Percentiles rank a stretch among this genome's conserved stretches.
Evolutionary conservation across 2,888 invertebrate species (phyloP).

Genomic region (Sminthurinus aureus): DNA sequence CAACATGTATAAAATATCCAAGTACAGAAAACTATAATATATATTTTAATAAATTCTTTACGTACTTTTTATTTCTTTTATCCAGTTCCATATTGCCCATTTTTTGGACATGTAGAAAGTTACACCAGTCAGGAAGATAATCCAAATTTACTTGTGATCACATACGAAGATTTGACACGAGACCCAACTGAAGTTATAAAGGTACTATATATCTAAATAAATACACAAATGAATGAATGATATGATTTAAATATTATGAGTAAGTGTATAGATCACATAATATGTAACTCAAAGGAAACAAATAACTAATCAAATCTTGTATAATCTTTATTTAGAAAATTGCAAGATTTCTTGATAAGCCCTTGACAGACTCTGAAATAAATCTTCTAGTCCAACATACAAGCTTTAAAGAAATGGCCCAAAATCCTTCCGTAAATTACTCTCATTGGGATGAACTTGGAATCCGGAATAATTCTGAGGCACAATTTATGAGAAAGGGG

Average conservation of each 20-base stretch:
- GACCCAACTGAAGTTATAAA: slow-evolving; percentile 61
- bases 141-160: slow-evolving; percentile 60
- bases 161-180: slow-evolving; percentile 61
- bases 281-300: too few relatives aligned
- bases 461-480: slow-evolving; percentile 62
- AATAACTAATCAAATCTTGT: neutral
- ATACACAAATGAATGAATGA: neutral
- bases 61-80: slow-evolving; percentile 31
- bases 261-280: too few relatives aligned
- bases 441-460: slow-evolving; percentile 64
- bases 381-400: slow-evolving; percentile 63
- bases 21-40: too few relatives aligned
- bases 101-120: slow-evolving; percentile 61
- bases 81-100: slow-evolving; percentile 61
- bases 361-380: slow-evolving; percentile 58
- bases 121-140: slow-evolving; percentile 61
- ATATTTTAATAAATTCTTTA: neutral
- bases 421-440: slow-evolving; percentile 63
- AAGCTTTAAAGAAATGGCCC: slow-evolving; percentile 65
- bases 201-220: slow-evolving; percentile 59
- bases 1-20: too few relatives aligned
- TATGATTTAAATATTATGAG: neutral
- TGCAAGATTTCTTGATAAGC: slow-evolving; percentile 62
- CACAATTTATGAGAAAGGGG: slow-evolving; percentile 65
- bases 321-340: slow-evolving; percentile 62